Percentiles rank a stretch among this genome's conserved stretches.
These are phyloP conservation scores for Lipotes vexillifer DNA, from an alignment of 2,113 vertebrate species.

Conservation along the genomic window DNA sequence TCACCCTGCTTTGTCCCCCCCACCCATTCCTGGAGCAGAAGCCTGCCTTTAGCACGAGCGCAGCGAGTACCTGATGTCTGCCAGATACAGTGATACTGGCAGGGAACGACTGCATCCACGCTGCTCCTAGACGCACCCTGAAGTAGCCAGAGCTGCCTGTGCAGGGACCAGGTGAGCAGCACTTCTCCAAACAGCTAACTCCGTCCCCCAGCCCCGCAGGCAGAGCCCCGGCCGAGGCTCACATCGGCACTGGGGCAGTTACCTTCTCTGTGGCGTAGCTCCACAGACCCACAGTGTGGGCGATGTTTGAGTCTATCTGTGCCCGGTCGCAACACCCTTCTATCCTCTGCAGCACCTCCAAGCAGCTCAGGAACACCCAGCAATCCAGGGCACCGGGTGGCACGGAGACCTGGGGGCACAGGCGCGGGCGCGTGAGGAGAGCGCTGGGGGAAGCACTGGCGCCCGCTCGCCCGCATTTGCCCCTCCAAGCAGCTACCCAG, in stretches of 20 bases:
- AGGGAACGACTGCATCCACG: fast-evolving
- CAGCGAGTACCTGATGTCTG: no score
- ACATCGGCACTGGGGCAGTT: not conserved
- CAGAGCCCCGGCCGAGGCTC: no score
- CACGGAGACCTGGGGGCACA: conserved; percentile 86
- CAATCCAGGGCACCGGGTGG: conserved; percentile 95
- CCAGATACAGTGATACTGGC: fast-evolving
- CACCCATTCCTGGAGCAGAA: fast-evolving
- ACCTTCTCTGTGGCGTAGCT: conserved; percentile 98
- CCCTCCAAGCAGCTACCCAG: not conserved
- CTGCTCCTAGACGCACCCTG: fast-evolving
- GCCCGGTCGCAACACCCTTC: conserved; percentile 94
- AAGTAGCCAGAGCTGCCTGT: not conserved
- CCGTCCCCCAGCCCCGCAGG: no score
- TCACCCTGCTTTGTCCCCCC: not conserved
- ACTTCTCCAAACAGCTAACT: not conserved
- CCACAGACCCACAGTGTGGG: conserved; percentile 96
- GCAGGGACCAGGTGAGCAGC: fast-evolving
- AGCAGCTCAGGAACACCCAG: conserved; percentile 98
- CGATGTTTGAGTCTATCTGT: conserved; percentile 92
- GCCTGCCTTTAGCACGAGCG: not conserved
- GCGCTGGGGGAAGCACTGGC: fast-evolving
- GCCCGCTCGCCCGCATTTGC: fast-evolving
- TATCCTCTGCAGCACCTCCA: conserved; percentile 97
- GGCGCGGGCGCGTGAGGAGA: fast-evolving